Evolutionary conservation across 2,888 invertebrate species (phyloP), one percentile per base, ranked within the genome.

Genomic region (Magallana nippona): DNA sequence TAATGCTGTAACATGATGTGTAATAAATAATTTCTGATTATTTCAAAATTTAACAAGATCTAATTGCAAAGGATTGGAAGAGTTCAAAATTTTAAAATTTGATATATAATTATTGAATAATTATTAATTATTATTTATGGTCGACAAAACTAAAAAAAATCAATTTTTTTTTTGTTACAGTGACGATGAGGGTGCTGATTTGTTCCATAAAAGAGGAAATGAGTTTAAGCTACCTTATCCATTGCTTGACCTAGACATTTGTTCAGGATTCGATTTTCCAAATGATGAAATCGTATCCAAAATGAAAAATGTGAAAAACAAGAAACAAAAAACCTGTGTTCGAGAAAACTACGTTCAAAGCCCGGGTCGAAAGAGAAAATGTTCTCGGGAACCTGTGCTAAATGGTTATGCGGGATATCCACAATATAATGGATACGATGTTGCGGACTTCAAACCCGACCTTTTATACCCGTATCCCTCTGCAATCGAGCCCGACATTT

Each of bases 221-320:
- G 99, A 99, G 95, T 99, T 99, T 95, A 99, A 99, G 96, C 98
- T 98, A 83, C 98, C 98, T 94, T 99, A 99, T 95, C 96, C 99
- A 96, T 82, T 96, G 96, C 82, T 97, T 82, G 92, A 94, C 90
- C 91, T 94, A 71, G 92, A 93, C 82, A 90, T 93, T 85, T 93
- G 93, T 83, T 88, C 91, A 17, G 92, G 92, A 11, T 91, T 91
- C 85, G 93, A 92, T 71, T 93, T 93, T 85, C 90, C 91, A 1
- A 93, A 92, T 81, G 93, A 92, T 57, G 93, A 93, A 60, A 87
- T 92, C 19, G 86, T 88, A 15, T 85, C 90, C 56, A 93, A 93
- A 87, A 88, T 90, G 82, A 93, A 93, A 84, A 90, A 97, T 0
- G 97, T 97, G 82, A 95, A 97, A 27, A 97, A 97, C 89, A 96